Base-by-base conservation (phyloP, 1,140 invertebrate genomes). In the Psilanteris sp. region DNA sequence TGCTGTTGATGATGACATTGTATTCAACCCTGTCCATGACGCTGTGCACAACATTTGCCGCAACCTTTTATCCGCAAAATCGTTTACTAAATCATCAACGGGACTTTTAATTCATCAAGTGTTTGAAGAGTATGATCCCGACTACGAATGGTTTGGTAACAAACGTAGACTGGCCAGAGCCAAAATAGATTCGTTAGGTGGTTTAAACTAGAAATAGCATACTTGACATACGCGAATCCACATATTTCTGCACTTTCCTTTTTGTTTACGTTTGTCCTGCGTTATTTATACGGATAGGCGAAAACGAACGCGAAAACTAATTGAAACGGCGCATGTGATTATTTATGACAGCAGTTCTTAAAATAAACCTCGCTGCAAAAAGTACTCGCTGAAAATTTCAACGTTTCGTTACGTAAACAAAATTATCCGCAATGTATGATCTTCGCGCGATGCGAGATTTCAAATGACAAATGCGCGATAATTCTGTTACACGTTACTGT, bases 151-250 rank as follows among this genome's bases (percentile, higher is more conserved):
- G 20, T 54, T 27, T 0, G 31, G 18, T 27, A 18, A 64, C 31
- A 32, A 57, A 57, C 50, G 27, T 14, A 1, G 43, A 39, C 43
- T 20, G 13, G 70, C 52, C 48, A 36, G 14, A 20, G 41, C 24
- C 1, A 14, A 73, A 73, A 73, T 73, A 73, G 59, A 73, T 46
- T 59, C 50, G 59, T 73, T 64, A 73, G 70, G 70, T 73, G 59
- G 70, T 73, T 71, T 37, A 61, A 66, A 66, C 70, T 73, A 64
- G 70, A 52, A 73, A 73, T 73, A 73, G 59, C 70, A 66, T 59
- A 59, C 61, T 67, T 74, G 61, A 61, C 24, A 74, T 67, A 61
- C 68, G 68, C n/a, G 34, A 50, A 50, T 31, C 29, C 24, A 6
- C 39, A 43, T 68, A 50, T 68, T 52, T 66, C 26, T 44, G 48